phyloP scores from a whole-genome alignment of 2,888 invertebrate genomes.

The Nomada ruficornis region DNA sequence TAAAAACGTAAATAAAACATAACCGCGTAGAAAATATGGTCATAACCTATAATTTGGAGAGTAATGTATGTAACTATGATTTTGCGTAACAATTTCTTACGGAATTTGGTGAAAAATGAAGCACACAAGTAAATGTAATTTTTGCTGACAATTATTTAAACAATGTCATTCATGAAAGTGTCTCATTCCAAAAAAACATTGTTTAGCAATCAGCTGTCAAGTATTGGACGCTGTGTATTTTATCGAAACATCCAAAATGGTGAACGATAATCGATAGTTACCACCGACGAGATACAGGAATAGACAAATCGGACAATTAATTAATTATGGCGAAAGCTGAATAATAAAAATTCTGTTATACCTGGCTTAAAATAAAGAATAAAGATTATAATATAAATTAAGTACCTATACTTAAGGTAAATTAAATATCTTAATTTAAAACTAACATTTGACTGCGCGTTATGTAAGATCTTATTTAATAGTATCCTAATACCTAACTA shows the following conservation, averaged over 20 bases:
- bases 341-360: no score
- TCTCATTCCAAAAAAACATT: neutral
- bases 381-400: no score
- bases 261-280: slow-evolving; percentile 9
- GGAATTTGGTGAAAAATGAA: neutral
- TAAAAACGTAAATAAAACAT: neutral
- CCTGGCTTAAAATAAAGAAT: no score
- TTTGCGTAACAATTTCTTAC: neutral
- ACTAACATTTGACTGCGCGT: no score
- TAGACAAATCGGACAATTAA: no score
- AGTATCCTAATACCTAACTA: no score
- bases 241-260: slow-evolving; percentile 1
- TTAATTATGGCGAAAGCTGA: no score
- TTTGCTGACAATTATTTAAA: slow-evolving; percentile 7
- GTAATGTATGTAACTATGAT: neutral
- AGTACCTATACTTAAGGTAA: no score
- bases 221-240: neutral
- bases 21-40: neutral
- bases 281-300: no score
- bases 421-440: no score
- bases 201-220: slow-evolving; percentile 5
- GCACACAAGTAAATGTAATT: neutral
- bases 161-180: slow-evolving; percentile 23
- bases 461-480: no score
- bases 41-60: slow-evolving; percentile 31